Base-by-base conservation (phyloP, 1,140 invertebrate genomes). In the Lasioglossum baleicum region DNA sequence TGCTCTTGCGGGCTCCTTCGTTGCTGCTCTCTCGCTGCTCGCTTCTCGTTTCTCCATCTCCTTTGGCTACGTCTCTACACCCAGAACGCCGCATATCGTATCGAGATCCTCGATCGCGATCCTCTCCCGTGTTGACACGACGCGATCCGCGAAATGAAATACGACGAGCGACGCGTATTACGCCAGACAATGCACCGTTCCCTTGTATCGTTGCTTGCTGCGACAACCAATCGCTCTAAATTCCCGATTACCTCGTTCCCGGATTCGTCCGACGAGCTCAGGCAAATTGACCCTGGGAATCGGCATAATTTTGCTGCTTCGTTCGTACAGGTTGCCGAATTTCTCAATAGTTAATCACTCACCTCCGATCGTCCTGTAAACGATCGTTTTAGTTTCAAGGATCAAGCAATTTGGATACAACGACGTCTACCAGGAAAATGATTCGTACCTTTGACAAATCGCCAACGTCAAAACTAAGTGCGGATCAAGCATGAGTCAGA, bases 1-100 rank as follows among this genome's bases (percentile, higher is more conserved):
- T 10, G 8, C 6, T 44, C 44, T 11, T 44, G 6, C 7, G 44
- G 6, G 42, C 6, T 42, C 10, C 42, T 44, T 11, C 42, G 42
- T 11, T 11, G 42, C 42, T 44, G 7, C 8, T 53, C 17, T 17
- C 44, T 48, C 44, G 44, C 44, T 48, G 2, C 44, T 10, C 35
- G 35, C 35, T 35, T 35, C 35, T 35, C 35, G 35, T 35, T 35
- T 11, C 31, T 17, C 44, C 83, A 84, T 91, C 88, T 13, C 7
- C 87, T 90, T 88, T 85, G 81, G 86, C 79, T 88, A 78, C 81
- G 71, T 84, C 80, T 51, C 35, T 76, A 79, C 82, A 80, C 17
- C 51, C 4, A 15, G 3, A 58, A 83, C 83, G 83, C 10, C 75
- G 87, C 78, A 74, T 61, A 81, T 73, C 79, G 72, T 64, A 83